Base-by-base conservation (phyloP, 2,888 invertebrate species). In the Arctia plantaginis region DNA sequence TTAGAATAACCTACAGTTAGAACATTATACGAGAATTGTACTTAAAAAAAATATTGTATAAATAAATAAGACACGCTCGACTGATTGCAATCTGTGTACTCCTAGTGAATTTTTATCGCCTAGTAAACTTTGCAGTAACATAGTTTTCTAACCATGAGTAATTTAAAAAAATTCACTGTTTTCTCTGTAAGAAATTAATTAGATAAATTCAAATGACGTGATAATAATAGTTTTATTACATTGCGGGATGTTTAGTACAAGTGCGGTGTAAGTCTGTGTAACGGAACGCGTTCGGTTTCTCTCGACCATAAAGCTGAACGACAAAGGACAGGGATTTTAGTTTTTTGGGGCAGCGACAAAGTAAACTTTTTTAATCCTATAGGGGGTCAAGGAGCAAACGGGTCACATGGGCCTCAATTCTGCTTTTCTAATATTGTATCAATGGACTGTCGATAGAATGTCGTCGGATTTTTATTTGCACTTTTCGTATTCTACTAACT, bases 51-150 rank as follows among this genome's bases (percentile, higher is more conserved):
- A n/a, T 23, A 55, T 55, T 23, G 23, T 23, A 0, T 51, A 51
- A 23, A 23, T 3, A 51, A n/a, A 8, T 51, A 20, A 51, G 8
- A 20, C 51, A 20, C 23, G 23, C 51, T 51, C 8, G 51, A 51
- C 51, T 23, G 51, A n/a, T 51, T 51, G 51, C 51, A 30, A 75
- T 55, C 71, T 47, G 51, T 33, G 13, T 30, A 27, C 30, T 72
- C 59, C 35, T 72, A 66, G 55, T 65, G 71, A 75, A 35, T 33
- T n/a, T 66, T 72, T 75, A 75, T 75, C 75, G 41, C 44, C 66
- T 59, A 33, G 47, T 69, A 27, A 72, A 69, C 47, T 59, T 69
- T 27, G 39, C 62, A 77, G 70, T 77, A 79, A 75, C 65, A 72
- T 67, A 47, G 66, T 74, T 69, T 44, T 69, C 55, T 76, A 77